A percentile compares a stretch with the other conserved stretches of the same genome.
Evolutionary conservation across 2,113 vertebrate species (phyloP).

Genomic region (Menidia beryllina): DNA sequence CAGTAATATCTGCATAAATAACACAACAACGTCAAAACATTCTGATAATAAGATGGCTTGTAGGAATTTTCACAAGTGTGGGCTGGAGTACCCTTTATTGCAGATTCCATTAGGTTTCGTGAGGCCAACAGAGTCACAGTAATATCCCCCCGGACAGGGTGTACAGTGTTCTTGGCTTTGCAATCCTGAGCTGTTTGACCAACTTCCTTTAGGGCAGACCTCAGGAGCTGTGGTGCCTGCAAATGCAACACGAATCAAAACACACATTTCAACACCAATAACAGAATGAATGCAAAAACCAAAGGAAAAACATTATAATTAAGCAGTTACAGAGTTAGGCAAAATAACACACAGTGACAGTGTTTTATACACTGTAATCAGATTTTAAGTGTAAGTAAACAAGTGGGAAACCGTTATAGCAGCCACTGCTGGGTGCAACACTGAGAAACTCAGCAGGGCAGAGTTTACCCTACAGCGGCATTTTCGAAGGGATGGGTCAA

Average conservation of each 20-base stretch:
- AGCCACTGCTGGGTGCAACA: neutral
- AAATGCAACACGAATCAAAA: conserved; percentile 10
- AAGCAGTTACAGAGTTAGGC: conserved; percentile 3
- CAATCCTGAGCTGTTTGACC: conserved; percentile 82
- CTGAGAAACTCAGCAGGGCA: neutral
- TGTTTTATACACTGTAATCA: conserved; percentile 6
- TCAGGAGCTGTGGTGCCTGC: conserved; percentile 81
- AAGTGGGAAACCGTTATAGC: neutral
- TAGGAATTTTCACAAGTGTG: neutral
- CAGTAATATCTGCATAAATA: conserved; percentile 79
- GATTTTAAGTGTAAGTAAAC: conserved; percentile 10
- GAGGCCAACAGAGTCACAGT: conserved; percentile 80
- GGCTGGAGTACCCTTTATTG: conserved; percentile 80
- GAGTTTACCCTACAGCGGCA: conserved; percentile 25
- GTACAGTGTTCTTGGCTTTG: conserved; percentile 75
- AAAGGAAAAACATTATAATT: neutral
- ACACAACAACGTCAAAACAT: neutral
- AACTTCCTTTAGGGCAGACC: conserved; percentile 85
- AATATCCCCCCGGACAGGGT: conserved; percentile 82
- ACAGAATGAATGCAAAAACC: conserved; percentile 7
- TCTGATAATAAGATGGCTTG: neutral
- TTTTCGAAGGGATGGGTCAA: conserved; percentile 35
- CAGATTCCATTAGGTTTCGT: conserved; percentile 81
- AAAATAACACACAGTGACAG: neutral
- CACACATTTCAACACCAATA: conserved; percentile 2